A percentile compares a stretch with the other conserved stretches of the same genome.
phyloP scores from a whole-genome alignment of 2,888 invertebrate species.

The Meteorus cinctellus region DNA sequence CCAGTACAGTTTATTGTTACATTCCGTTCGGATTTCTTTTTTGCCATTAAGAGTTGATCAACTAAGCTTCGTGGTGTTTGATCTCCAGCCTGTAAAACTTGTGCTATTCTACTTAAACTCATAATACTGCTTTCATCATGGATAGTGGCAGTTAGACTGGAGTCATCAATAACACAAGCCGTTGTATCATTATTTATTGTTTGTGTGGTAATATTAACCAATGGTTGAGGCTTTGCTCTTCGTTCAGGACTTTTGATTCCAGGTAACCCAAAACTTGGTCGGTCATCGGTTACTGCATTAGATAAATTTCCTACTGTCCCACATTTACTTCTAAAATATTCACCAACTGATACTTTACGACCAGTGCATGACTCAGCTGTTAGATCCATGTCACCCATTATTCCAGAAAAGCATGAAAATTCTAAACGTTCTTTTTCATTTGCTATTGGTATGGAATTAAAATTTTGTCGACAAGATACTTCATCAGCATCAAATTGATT shows the following conservation, averaged over 20 bases:
- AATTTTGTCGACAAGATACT: constrained; percentile 69
- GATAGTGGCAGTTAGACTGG: background rate
- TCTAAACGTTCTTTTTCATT: constrained; percentile 62
- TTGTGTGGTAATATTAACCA: constrained; percentile 61
- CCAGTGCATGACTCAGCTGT: constrained; percentile 63
- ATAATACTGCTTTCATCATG: constrained; percentile 55
- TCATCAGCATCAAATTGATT: constrained; percentile 72
- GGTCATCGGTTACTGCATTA: constrained; percentile 44
- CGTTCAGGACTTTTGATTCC: constrained; percentile 60
- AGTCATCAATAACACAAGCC: background rate
- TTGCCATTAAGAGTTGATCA: constrained; percentile 65
- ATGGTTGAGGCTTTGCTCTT: constrained; percentile 52
- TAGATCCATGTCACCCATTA: constrained; percentile 66
- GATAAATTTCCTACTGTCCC: constrained; percentile 68
- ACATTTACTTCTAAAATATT: constrained; percentile 73
- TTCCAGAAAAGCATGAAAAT: constrained; percentile 68
- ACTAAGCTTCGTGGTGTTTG: constrained; percentile 65
- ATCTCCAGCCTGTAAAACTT: constrained; percentile 61
- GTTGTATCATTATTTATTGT: constrained; percentile 36
- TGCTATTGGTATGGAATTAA: constrained; percentile 55
- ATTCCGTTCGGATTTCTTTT: constrained; percentile 38
- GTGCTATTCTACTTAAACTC: constrained; percentile 67
- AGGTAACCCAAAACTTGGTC: constrained; percentile 63
- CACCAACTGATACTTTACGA: constrained; percentile 71
- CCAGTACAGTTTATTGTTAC: constrained; percentile 40